phyloP scores from a whole-genome alignment of 1,140 invertebrate genomes.

The Popillia japonica region DNA sequence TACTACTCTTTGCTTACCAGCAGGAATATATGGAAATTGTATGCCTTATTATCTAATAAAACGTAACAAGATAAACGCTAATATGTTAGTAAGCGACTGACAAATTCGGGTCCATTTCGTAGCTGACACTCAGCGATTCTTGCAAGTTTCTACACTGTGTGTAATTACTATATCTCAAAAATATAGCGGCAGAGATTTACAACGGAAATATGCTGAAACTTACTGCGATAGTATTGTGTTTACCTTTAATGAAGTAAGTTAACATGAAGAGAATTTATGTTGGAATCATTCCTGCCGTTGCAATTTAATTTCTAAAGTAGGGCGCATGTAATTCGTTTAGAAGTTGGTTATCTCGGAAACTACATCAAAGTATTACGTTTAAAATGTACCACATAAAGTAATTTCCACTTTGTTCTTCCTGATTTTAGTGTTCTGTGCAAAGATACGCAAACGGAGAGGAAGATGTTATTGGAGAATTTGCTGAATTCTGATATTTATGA shows the following conservation, averaged over 20 bases:
- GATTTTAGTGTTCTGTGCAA: not conserved
- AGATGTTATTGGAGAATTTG: not conserved
- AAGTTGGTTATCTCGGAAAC: too few species aligned
- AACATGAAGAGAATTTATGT: not conserved
- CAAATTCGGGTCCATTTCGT: not conserved
- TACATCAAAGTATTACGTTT: too few species aligned
- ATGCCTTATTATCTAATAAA: constrained; percentile 6
- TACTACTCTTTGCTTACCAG: not conserved
- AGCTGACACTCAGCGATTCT: not conserved
- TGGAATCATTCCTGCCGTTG: too few species aligned
- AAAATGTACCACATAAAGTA: too few species aligned
- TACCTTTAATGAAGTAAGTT: constrained; percentile 16
- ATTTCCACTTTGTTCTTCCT: too few species aligned
- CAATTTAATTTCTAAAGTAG: too few species aligned
- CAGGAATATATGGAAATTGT: not conserved
- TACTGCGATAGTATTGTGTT: constrained; percentile 8
- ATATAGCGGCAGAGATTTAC: not conserved
- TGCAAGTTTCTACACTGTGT: too few species aligned
- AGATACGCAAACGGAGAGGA: not conserved
- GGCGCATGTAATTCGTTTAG: too few species aligned
- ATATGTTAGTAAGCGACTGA: not conserved
- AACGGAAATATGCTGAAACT: not conserved
- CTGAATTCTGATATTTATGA: not conserved
- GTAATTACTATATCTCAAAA: not conserved
- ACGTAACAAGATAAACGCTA: not conserved